A percentile compares a stretch with the other conserved stretches of the same genome.
phyloP scores from a whole-genome alignment of 2,113 vertebrate species.

The Cercopithecus mona region DNA sequence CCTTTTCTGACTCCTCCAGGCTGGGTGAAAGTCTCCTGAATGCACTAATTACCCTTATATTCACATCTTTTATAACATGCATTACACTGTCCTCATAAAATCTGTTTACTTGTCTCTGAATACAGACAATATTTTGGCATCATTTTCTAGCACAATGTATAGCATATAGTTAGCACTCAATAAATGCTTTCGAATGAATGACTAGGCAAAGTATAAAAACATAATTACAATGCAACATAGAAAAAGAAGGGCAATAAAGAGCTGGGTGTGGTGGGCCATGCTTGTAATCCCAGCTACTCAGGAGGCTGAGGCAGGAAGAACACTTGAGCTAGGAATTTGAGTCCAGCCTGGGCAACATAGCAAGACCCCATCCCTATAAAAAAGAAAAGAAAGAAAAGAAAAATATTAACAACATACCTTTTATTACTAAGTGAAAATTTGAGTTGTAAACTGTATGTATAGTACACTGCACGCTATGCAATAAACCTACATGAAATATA shows the following conservation, averaged over 20 bases:
- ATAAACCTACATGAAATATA: background rate
- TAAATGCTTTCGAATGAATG: background rate
- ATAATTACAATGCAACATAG: background rate
- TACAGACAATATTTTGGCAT: background rate
- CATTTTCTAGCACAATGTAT: background rate
- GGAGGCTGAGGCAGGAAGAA: background rate
- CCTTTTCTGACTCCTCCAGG: background rate
- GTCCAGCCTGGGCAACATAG: background rate
- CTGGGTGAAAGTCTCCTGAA: background rate
- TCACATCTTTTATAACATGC: background rate
- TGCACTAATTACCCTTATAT: background rate
- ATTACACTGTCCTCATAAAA: background rate
- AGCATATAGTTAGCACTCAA: background rate
- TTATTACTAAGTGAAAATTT: background rate
- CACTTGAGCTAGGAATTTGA: background rate
- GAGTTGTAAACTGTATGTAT: background rate
- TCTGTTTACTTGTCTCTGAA: background rate
- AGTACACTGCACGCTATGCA: background rate
- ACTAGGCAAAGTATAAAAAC: background rate
- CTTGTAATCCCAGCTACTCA: background rate
- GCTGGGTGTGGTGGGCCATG: background rate
- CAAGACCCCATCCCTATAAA: background rate
- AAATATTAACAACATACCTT: background rate
- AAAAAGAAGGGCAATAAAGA: background rate
- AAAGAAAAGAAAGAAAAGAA: background rate